A percentile compares a stretch with the other conserved stretches of the same genome.
Evolutionary conservation across 1,140 invertebrate genomes (phyloP).

Genomic region (Ips nitidus): DNA sequence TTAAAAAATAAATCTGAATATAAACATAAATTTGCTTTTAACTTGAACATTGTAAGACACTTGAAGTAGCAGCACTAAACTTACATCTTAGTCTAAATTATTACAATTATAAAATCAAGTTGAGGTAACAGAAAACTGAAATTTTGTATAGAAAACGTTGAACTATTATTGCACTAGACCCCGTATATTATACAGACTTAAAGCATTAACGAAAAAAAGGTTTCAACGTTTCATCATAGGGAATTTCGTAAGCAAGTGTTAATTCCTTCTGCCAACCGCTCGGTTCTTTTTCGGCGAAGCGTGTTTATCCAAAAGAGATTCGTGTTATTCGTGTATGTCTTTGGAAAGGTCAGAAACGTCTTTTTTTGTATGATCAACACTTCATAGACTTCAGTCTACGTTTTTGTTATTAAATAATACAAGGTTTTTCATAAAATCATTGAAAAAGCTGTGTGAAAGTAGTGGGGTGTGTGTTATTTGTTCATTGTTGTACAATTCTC

Average conservation of each 20-base stretch:
- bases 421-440: background rate
- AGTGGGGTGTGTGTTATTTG: too few relatives aligned
- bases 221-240: slow-evolving; percentile 31
- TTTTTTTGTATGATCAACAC: background rate
- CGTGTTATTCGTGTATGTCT: slow-evolving; percentile 32
- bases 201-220: slow-evolving; percentile 18
- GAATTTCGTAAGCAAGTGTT: slow-evolving; percentile 51
- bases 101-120: too few relatives aligned
- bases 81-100: too few relatives aligned
- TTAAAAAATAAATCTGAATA: background rate
- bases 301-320: slow-evolving; percentile 32
- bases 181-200: slow-evolving; percentile 2
- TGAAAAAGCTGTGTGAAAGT: too few relatives aligned
- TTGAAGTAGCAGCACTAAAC: too few relatives aligned
- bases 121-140: too few relatives aligned
- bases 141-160: too few relatives aligned
- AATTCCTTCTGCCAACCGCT: slow-evolving; percentile 46
- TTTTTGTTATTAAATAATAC: too few relatives aligned
- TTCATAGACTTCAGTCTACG: too few relatives aligned
- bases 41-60: too few relatives aligned
- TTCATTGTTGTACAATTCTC: too few relatives aligned
- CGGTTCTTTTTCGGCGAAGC: slow-evolving; percentile 46
- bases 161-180: background rate
- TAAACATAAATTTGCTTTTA: too few relatives aligned
- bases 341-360: slow-evolving; percentile 37